These are phyloP conservation scores for Yoshiicerus persimilis DNA, from an alignment of 1,140 invertebrate genomes.

Conservation along the genomic window DNA sequence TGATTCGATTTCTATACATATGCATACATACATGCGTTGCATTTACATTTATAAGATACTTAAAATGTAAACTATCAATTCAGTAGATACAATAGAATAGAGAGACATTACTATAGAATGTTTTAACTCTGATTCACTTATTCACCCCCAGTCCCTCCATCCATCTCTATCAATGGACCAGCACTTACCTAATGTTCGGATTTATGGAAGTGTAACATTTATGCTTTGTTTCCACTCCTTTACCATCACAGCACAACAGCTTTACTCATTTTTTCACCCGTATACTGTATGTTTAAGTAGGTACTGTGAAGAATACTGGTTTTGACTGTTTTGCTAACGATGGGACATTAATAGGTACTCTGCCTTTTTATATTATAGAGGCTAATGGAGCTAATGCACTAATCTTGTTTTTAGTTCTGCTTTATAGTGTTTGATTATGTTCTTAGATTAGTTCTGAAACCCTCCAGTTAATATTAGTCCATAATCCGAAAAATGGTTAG, in stretches of 20 bases:
- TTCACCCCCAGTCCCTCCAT: background rate
- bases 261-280: background rate
- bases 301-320: too few relatives aligned
- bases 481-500: background rate
- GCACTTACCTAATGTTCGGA: background rate
- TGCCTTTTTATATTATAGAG: background rate
- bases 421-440: background rate
- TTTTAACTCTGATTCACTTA: constrained; percentile 5
- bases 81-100: background rate
- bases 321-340: background rate
- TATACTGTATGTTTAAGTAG: background rate
- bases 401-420: background rate
- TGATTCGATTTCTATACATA: background rate
- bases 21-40: background rate
- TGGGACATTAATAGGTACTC: too few relatives aligned
- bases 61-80: background rate
- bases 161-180: background rate
- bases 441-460: too few relatives aligned
- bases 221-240: background rate
- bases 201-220: background rate
- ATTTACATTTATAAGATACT: background rate
- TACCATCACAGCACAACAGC: background rate
- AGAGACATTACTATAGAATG: background rate
- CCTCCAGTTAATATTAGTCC: background rate
- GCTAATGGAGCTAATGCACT: background rate